phyloP scores from a whole-genome alignment of 2,797 vertebrate genomes.

The Scolopax rusticola region DNA sequence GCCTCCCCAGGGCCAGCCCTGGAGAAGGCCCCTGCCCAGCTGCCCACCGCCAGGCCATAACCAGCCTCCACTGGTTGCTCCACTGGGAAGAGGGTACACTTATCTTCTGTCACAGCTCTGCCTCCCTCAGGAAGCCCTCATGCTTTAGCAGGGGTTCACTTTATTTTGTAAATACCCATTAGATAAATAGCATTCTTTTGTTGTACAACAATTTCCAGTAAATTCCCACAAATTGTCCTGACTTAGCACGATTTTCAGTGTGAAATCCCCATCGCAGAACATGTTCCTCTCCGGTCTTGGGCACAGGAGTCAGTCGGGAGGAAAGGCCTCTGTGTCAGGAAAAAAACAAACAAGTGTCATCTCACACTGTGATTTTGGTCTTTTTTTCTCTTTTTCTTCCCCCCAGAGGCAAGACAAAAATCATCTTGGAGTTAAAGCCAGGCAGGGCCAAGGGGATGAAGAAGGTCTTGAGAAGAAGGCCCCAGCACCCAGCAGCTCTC shows the following conservation, averaged over 20 bases:
- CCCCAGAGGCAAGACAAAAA: background rate
- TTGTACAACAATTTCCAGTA: background rate
- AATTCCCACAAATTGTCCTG: background rate
- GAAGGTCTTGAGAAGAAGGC: background rate
- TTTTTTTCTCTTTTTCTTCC: background rate
- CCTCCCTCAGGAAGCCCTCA: background rate
- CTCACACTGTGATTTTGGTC: accelerated
- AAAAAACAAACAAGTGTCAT: accelerated
- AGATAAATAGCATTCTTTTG: background rate
- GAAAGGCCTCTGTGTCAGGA: background rate
- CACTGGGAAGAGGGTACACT: background rate
- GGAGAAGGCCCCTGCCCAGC: background rate
- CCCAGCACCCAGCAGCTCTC: accelerated
- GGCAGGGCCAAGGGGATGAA: background rate
- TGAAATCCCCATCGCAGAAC: background rate
- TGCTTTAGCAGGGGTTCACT: accelerated
- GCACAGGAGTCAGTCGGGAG: background rate
- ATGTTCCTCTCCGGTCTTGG: background rate
- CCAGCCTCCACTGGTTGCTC: background rate
- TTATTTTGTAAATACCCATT: background rate
- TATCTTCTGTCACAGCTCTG: background rate
- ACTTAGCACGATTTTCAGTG: background rate
- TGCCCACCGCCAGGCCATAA: accelerated
- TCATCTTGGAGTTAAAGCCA: background rate
- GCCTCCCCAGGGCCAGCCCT: accelerated